Conservation (phyloP, 1,140 invertebrate species). For the Drosophila sulfurigaster region DNA sequence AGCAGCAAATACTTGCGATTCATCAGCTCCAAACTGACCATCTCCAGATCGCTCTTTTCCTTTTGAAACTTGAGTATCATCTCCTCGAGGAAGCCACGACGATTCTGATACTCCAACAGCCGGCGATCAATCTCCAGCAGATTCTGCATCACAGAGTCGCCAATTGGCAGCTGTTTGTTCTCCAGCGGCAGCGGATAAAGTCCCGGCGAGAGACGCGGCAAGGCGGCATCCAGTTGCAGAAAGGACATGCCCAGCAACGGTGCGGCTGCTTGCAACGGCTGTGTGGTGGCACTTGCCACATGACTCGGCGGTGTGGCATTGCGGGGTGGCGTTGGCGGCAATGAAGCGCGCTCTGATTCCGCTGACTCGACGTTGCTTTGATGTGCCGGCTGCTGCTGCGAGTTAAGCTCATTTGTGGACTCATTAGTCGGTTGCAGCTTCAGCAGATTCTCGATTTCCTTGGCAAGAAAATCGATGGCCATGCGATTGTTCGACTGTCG, state of each 20-base stretch:
- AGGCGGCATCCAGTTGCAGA: constrained; percentile 30
- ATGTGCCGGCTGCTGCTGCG: constrained; percentile 17
- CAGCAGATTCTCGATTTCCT: constrained; percentile 72
- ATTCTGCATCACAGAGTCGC: constrained; percentile 48
- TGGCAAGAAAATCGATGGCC: constrained; percentile 66
- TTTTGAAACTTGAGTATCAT: constrained; percentile 81
- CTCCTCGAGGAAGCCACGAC: constrained; percentile 75
- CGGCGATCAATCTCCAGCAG: constrained; percentile 74
- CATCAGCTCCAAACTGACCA: constrained; percentile 69
- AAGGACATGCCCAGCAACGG: constrained; percentile 42
- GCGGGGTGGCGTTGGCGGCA: constrained; percentile 23
- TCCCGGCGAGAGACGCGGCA: constrained; percentile 29
- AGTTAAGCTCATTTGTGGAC: constrained; percentile 36
- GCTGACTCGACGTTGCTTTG: constrained; percentile 34
- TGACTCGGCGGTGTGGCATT: constrained; percentile 19
- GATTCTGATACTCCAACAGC: constrained; percentile 72
- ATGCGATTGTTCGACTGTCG: constrained; percentile 57
- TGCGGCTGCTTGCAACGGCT: background rate
- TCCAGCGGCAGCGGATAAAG: constrained; percentile 10
- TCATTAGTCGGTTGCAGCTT: constrained; percentile 29
- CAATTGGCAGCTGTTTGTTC: background rate
- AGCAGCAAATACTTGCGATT: constrained; percentile 73
- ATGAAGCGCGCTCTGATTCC: background rate
- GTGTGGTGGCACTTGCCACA: background rate
- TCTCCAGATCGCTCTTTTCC: constrained; percentile 73